Conservation (phyloP, 1,140 invertebrate species). For the Pachypeltis micranthus region DNA sequence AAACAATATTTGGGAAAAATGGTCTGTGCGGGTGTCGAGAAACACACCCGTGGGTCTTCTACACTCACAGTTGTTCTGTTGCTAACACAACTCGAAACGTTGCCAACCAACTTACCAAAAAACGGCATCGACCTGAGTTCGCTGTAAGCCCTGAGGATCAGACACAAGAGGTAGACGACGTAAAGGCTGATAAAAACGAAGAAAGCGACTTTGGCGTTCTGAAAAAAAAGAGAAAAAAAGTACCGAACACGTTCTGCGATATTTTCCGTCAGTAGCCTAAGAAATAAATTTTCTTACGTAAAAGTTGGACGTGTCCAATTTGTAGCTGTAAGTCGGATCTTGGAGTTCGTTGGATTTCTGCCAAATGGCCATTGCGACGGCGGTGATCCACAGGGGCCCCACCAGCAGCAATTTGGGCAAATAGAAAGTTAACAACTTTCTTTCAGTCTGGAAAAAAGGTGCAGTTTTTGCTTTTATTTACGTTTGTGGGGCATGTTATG, state of each 20-base stretch:
- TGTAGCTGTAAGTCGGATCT: slow-evolving; percentile 89
- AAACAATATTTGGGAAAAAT: no score
- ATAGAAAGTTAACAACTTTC: slow-evolving; percentile 76
- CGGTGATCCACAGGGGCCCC: slow-evolving; percentile 73
- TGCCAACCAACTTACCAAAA: slow-evolving; percentile 61
- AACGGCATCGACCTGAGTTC: slow-evolving; percentile 93
- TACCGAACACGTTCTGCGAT: no score
- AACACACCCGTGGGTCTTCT: no score
- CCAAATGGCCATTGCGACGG: slow-evolving; percentile 75
- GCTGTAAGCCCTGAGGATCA: slow-evolving; percentile 81
- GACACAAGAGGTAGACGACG: slow-evolving; percentile 67
- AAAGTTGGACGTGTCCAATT: slow-evolving; percentile 75
- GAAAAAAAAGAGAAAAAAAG: slow-evolving; percentile 39
- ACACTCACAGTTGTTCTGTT: no score
- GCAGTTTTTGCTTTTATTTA: slow-evolving; percentile 7
- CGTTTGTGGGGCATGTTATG: slow-evolving; percentile 6
- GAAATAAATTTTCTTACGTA: slow-evolving; percentile 48
- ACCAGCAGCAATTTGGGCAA: slow-evolving; percentile 81
- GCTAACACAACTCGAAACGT: neutral
- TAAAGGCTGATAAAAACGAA: slow-evolving; percentile 74
- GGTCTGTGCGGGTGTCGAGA: no score
- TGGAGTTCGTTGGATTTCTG: slow-evolving; percentile 76
- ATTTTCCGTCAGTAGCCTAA: no score
- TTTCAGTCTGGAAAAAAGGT: slow-evolving; percentile 59
- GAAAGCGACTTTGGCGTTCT: slow-evolving; percentile 79